phyloP scores from a whole-genome alignment of 2,888 invertebrate genomes.

The Chorisops tibialis region DNA sequence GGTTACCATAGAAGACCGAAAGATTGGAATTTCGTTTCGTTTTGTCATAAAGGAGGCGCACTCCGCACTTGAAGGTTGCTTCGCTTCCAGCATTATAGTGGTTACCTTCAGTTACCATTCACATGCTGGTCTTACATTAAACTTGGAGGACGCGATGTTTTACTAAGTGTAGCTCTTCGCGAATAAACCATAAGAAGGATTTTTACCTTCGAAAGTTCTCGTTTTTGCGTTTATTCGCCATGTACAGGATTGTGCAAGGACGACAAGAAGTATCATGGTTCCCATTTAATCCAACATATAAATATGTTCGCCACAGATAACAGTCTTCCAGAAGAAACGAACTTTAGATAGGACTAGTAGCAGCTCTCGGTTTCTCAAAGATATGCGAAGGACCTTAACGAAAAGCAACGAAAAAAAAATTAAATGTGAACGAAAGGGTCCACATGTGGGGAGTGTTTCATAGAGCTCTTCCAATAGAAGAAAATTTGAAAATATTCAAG shows the following conservation, averaged over 20 bases:
- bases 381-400: slow-evolving; percentile 1
- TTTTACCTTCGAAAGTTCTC: slow-evolving; percentile 14
- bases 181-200: slow-evolving; percentile 26
- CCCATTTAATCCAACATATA: slow-evolving; percentile 1
- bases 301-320: slow-evolving; percentile 16
- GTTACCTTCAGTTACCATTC: not conserved
- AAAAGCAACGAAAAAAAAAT: too few species aligned
- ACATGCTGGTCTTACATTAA: not conserved
- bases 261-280: slow-evolving; percentile 5
- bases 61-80: not conserved
- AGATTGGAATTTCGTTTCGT: slow-evolving; percentile 30
- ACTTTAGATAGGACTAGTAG: too few species aligned
- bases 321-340: not conserved
- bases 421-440: too few species aligned
- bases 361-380: not conserved
- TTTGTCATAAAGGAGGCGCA: slow-evolving; percentile 28
- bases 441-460: not conserved
- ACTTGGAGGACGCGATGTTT: slow-evolving; percentile 26
- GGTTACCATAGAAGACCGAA: slow-evolving; percentile 31
- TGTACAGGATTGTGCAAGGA: slow-evolving; percentile 11
- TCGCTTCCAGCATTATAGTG: not conserved
- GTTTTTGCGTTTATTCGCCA: too few species aligned
- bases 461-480: slow-evolving; percentile 25
- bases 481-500: slow-evolving; percentile 34
- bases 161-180: slow-evolving; percentile 28